A percentile compares a stretch with the other conserved stretches of the same genome.
These are phyloP conservation scores for Platyrinchus mystaceus DNA, from an alignment of 2,797 vertebrate genomes.

Conservation along the genomic window DNA sequence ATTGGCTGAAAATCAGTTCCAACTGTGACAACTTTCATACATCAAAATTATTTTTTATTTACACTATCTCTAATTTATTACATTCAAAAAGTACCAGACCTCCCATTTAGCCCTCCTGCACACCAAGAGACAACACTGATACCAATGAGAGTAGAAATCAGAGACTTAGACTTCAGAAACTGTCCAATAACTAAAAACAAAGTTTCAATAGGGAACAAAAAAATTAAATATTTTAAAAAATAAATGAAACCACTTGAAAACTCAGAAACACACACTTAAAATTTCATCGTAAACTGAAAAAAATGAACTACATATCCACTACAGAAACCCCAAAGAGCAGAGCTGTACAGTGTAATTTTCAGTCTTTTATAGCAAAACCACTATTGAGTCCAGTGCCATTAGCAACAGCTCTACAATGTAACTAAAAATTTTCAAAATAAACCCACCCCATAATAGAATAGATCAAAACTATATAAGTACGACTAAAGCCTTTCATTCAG, in stretches of 20 bases:
- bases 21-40: not conserved
- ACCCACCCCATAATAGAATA: not conserved
- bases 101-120: not conserved
- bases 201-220: not conserved
- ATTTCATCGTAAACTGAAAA: not conserved
- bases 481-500: constrained; percentile 57
- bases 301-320: not conserved
- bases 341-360: not conserved
- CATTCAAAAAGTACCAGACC: not conserved
- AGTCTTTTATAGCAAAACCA: not conserved
- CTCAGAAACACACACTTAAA: not conserved
- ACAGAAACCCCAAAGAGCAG: not conserved
- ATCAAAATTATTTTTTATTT: not conserved
- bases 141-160: not conserved
- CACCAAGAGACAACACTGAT: not conserved
- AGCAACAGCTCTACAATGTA: not conserved
- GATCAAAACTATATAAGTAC: not conserved
- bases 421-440: not conserved
- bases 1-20: not conserved
- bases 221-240: not conserved
- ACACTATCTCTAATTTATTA: not conserved
- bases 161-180: not conserved
- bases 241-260: not conserved
- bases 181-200: not conserved
- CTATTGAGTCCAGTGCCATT: not conserved